phyloP scores from a whole-genome alignment of 2,888 invertebrate species.

The Caenorhabditis sp. region DNA sequence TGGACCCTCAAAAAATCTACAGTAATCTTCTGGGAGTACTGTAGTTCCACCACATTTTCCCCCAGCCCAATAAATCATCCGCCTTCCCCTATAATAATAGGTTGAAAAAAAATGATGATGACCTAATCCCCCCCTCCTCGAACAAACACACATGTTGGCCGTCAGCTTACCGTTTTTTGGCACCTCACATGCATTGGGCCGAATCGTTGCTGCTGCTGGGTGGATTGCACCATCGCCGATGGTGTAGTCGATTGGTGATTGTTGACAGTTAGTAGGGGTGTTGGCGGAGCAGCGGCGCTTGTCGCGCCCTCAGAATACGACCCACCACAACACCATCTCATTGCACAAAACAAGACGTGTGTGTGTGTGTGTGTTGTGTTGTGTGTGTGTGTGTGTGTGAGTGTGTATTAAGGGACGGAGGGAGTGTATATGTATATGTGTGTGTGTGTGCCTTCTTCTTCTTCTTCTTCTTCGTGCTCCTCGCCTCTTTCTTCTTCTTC shows the following conservation, averaged over 20 bases:
- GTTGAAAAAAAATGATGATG: too few relatives aligned
- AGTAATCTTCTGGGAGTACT: too few relatives aligned
- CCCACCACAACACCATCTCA: conserved; percentile 48
- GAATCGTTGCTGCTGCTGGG: conserved; percentile 17
- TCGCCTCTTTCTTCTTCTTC: background rate
- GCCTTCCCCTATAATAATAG: too few relatives aligned
- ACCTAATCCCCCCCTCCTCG: background rate
- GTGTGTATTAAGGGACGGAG: background rate
- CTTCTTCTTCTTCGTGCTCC: conserved; percentile 6
- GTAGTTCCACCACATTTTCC: too few relatives aligned
- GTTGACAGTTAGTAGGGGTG: conserved; percentile 20
- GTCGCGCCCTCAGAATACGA: conserved; percentile 40
- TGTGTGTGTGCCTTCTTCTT: conserved; percentile 8
- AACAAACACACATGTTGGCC: background rate
- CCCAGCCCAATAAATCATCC: too few relatives aligned
- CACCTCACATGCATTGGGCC: conserved; percentile 59
- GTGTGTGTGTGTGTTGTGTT: background rate
- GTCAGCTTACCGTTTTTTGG: conserved; percentile 54
- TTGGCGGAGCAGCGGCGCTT: conserved; percentile 13
- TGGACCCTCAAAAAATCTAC: too few relatives aligned
- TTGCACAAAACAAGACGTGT: conserved; percentile 19
- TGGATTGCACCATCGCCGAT: background rate
- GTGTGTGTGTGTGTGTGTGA: conserved; percentile 1
- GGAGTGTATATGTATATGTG: conserved; percentile 5
- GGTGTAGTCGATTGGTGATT: background rate